phyloP scores from a whole-genome alignment of 2,888 invertebrate species.

The Rhorus exstirpatorius region DNA sequence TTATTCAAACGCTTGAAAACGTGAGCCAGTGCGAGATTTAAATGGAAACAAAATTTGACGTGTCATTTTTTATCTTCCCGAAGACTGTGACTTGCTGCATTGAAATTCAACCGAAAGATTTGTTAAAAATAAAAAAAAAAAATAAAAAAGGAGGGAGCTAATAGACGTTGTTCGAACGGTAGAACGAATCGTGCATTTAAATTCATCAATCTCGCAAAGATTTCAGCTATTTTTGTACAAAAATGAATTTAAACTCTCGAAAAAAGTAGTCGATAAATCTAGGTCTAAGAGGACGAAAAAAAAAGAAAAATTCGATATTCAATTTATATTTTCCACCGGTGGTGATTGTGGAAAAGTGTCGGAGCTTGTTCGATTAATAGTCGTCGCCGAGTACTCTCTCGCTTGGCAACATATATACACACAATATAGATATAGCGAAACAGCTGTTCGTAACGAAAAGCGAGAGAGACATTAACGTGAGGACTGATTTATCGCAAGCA shows the following conservation, averaged over 20 bases:
- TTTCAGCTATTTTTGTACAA: neutral
- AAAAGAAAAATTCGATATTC: neutral
- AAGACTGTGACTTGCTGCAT: neutral
- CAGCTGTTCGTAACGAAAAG: conserved; percentile 63
- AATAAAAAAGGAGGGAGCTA: neutral
- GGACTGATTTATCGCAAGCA: conserved; percentile 62
- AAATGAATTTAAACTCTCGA: conserved; percentile 20
- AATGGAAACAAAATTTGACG: neutral
- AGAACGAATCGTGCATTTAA: neutral
- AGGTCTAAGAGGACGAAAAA: neutral
- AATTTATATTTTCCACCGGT: conserved; percentile 29
- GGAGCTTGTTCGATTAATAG: conserved; percentile 21
- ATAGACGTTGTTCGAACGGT: neutral
- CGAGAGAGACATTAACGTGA: conserved; percentile 61
- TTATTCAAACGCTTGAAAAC: conserved; percentile 7
- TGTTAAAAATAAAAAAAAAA: too few species aligned
- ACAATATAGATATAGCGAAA: neutral
- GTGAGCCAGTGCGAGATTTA: neutral
- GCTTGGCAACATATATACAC: neutral
- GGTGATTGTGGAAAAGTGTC: neutral
- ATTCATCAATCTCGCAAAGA: neutral
- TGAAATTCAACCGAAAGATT: neutral
- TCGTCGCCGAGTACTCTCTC: conserved; percentile 4
- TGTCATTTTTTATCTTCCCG: neutral
- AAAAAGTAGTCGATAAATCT: neutral